phyloP scores from a whole-genome alignment of 2,888 invertebrate genomes.

The Sarcophaga subvicina region DNA sequence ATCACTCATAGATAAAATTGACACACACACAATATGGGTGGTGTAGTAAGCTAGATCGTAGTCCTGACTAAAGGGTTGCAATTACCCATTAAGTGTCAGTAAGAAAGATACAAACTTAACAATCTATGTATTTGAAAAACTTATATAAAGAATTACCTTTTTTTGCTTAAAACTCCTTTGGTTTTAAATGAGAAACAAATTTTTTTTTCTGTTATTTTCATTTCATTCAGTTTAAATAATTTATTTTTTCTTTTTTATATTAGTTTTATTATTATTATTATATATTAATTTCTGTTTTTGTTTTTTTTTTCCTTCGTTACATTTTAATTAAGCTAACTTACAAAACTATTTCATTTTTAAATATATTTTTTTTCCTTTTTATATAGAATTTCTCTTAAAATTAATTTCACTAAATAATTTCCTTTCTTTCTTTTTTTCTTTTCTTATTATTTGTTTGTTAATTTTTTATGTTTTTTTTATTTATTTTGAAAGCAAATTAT shows the following conservation, averaged over 20 bases:
- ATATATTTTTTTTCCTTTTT: slow-evolving; percentile 8
- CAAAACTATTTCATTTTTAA: slow-evolving; percentile 19
- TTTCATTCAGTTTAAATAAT: slow-evolving; percentile 52
- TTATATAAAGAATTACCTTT: no score
- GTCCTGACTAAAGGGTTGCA: no score
- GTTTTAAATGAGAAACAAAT: slow-evolving; percentile 6
- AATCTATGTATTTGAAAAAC: no score
- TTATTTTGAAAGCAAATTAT: no score
- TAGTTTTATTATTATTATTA: slow-evolving; percentile 33
- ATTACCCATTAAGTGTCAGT: no score
- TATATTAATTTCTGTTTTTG: slow-evolving; percentile 38
- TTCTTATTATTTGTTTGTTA: not conserved
- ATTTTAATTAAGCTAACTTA: slow-evolving; percentile 62
- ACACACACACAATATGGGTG: no score
- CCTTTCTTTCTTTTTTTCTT: not conserved
- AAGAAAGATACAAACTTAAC: no score
- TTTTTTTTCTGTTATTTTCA: slow-evolving; percentile 17
- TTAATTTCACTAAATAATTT: slow-evolving; percentile 45
- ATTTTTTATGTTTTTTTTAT: no score
- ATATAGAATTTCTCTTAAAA: slow-evolving; percentile 48
- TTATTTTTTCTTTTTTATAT: slow-evolving; percentile 40
- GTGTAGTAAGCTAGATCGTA: no score
- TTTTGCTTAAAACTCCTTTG: not conserved
- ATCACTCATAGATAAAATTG: no score
- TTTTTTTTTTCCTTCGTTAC: not conserved